phyloP scores from a whole-genome alignment of 2,113 vertebrate species.

The Deroptyus accipitrinus region DNA sequence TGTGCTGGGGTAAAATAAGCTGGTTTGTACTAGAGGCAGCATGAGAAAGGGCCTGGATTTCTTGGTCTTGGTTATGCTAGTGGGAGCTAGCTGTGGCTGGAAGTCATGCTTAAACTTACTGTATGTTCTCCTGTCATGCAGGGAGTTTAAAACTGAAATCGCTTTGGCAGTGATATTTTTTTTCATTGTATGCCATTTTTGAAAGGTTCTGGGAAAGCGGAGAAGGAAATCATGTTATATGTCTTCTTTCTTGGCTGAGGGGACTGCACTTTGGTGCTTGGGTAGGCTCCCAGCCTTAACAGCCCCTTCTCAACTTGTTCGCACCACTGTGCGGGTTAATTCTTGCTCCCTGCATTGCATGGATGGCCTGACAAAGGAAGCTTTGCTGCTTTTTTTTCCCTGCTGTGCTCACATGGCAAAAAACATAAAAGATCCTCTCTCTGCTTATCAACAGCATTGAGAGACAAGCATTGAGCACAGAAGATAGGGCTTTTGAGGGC shows the following conservation, averaged over 20 bases:
- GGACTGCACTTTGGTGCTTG: not conserved
- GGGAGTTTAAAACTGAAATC: not conserved
- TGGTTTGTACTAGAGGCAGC: not conserved
- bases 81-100: not conserved
- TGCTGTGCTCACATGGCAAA: not conserved
- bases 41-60: not conserved
- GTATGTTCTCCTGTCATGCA: not conserved
- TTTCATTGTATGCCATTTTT: not conserved
- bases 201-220: not conserved
- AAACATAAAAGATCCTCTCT: not conserved
- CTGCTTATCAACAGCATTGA: not conserved
- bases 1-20: not conserved
- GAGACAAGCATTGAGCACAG: not conserved
- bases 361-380: not conserved
- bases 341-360: not conserved
- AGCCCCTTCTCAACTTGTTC: not conserved
- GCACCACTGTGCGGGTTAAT: not conserved
- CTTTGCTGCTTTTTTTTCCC: not conserved
- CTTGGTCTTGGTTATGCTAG: not conserved
- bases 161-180: not conserved
- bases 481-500: not conserved
- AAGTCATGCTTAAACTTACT: not conserved
- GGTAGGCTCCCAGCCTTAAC: not conserved
- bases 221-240: not conserved
- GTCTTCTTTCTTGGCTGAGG: not conserved